Conservation (phyloP, 2,797 vertebrate species). For the Nasua narica region DNA sequence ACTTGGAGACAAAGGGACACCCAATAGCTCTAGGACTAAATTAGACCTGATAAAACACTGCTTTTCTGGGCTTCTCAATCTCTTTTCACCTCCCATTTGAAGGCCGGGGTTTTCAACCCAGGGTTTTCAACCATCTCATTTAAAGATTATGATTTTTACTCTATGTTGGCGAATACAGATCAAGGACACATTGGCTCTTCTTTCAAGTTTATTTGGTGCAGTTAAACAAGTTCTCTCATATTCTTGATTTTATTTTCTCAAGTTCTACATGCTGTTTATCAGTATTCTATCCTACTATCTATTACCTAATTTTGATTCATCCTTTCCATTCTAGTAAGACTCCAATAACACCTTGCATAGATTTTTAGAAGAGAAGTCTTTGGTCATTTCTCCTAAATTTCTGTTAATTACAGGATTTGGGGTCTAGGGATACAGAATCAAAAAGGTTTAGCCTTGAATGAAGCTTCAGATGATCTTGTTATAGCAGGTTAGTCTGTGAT, state of each 20-base stretch:
- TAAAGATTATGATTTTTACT: constrained; percentile 6
- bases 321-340: background rate
- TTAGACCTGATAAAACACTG: constrained; percentile 10
- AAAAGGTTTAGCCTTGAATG: background rate
- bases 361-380: constrained; percentile 5
- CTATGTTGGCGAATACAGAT: background rate
- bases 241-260: background rate
- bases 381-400: background rate
- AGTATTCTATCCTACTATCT: background rate
- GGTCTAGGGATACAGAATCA: background rate
- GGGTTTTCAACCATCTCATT: background rate
- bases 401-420: background rate
- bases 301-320: constrained; percentile 25
- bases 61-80: background rate
- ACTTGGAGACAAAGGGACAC: background rate
- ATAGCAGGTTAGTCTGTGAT: background rate
- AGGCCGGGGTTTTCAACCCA: background rate
- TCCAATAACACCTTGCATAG: background rate
- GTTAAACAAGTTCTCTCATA: background rate
- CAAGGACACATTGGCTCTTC: background rate
- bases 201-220: background rate
- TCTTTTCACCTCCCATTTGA: background rate
- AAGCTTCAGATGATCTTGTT: background rate
- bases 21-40: background rate
- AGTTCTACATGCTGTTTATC: background rate